Evolutionary conservation across 2,888 invertebrate species (phyloP).

Genomic region (Timandra comae): DNA sequence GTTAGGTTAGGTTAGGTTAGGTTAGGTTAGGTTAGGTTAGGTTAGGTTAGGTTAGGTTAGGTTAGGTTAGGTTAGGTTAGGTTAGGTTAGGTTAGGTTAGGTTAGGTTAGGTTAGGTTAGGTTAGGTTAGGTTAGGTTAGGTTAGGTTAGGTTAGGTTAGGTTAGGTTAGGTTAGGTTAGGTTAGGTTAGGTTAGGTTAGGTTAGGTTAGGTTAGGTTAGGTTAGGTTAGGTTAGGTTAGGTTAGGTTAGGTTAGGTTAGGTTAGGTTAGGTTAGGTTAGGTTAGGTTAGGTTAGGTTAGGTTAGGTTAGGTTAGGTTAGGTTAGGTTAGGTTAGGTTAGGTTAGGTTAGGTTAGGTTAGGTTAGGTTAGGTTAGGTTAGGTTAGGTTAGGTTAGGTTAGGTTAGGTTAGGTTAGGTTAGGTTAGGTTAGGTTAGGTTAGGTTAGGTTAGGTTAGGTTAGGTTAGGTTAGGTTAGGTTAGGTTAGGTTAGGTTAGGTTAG

Average conservation of each 20-base stretch:
- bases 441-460: conserved; percentile 13
- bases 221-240: conserved; percentile 23
- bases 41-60: no score
- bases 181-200: conserved; percentile 16
- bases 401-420: conserved; percentile 15
- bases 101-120: no score
- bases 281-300: conserved; percentile 14
- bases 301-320: conserved; percentile 15
- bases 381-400: conserved; percentile 15
- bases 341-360: conserved; percentile 15
- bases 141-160: no score
- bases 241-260: conserved; percentile 24
- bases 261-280: conserved; percentile 23
- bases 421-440: conserved; percentile 15
- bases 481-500: conserved; percentile 16
- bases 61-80: no score
- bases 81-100: no score
- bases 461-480: conserved; percentile 16
- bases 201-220: conserved; percentile 18
- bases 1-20: no score
- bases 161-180: no score
- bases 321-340: conserved; percentile 15
- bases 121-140: no score
- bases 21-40: no score
- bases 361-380: conserved; percentile 15